Evolutionary conservation across 2,113 vertebrate species (phyloP), one percentile per base, ranked within the genome.

Genomic region (Melospiza melodia): DNA sequence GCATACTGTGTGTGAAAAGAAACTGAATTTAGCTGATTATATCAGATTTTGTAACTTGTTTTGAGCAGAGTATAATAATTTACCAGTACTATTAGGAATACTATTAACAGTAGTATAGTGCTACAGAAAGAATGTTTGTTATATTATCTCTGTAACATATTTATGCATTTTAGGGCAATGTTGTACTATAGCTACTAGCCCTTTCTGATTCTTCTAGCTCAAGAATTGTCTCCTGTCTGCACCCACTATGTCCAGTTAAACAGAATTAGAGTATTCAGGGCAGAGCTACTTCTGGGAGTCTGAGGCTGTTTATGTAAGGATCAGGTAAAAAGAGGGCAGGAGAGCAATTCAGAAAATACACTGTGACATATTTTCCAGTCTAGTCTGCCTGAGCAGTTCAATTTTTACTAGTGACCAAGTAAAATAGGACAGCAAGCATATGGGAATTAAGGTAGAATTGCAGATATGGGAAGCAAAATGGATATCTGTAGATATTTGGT

Each of bases 281-380:
- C 62, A 94, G 58, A 89, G 77, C 74, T 81, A 35, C 72, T 92
- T 57, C 74, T 87, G 44, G 27, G 77, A 89, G 35, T 44, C 79
- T 78, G 89, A 78, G 83, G 81, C 65, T 49, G 55, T 92, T 96
- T 71, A 49, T 81, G 23, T 85, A 89, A 94, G 67, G 35, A 55
- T 55, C 1, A 10, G 24, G 55, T 89, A 49, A 94, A 97, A 94
- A 77, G 78, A 87, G 68, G 61, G 41, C 57, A 75, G 74, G 78
- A 91, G 49, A 94, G 63, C 58, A 90, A 3, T 67, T 35, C 35
- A 43, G 77, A 78, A 92, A 92, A 87, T 78, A 72, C 2, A 25
- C 58, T 35, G 22, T 81, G 62, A 59, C 58, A 33, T 79, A 55
- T 59, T 78, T 89, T 75, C 49, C 37, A 82, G 57, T 61, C 62